Base-by-base conservation (phyloP, 2,797 vertebrate genomes). In the Nasua narica region DNA sequence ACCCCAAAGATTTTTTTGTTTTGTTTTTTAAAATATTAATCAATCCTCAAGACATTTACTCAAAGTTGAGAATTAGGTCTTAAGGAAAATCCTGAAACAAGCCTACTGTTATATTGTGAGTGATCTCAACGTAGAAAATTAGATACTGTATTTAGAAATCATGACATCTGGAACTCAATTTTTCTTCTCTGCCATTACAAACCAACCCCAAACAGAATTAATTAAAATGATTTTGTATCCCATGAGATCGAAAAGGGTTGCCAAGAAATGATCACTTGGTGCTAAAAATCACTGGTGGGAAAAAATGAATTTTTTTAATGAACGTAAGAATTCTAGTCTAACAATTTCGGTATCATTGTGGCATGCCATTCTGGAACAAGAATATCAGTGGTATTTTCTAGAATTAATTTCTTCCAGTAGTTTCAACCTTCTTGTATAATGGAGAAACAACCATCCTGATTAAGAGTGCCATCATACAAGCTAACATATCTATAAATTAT, bases 401-500 rank as follows among this genome's bases (percentile, higher is more conserved):
- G 76, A 96, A 93, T 77, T 18, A 93, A 32, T 72, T 90, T 96
- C 74, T 82, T 91, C 40, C 58, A 93, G 72, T 9, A 91, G n/a
- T 27, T 70, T 89, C 46, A 81, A 76, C 4, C 60, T 83, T 58
- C 37, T 87, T 78, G 29, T 48, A 43, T 46, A 87, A 91, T 35
- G 92, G 35, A 43, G 8, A 72, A 86, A 83, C 25, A 15, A 52
- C 29, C n/a, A 82, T 94, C 43, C 58, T 90, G 18, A 88, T 62
- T 84, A 96, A 74, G 43, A 43, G 18, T 48, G 58, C 35, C 69
- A 87, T 25, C n/a, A 87, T 3, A 37, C n/a, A 82, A 92, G 11
- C 3, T 84, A 48, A 74, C 15, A 78, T 19, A 40, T 3, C 12
- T 29, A 91, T 13, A 90, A 95, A 87, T 67, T 56, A 90, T 32